phyloP scores from a whole-genome alignment of 2,113 vertebrate species.

The Connochaetes taurinus region DNA sequence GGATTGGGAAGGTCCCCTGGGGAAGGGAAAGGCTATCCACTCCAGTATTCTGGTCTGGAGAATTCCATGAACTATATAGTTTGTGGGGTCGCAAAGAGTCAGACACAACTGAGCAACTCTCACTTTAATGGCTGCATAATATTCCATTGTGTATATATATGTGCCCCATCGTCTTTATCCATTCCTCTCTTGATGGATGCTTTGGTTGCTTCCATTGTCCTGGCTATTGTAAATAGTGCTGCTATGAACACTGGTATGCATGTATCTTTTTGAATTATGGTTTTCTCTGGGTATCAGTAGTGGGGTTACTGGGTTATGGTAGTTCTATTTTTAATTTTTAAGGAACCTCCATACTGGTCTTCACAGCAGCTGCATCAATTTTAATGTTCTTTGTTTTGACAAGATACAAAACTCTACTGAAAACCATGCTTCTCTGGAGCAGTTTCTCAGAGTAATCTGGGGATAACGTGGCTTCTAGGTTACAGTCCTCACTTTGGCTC shows the following conservation, averaged over 20 bases:
- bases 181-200: background rate
- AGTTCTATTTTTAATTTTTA: background rate
- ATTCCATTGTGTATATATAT: background rate
- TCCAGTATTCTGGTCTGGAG: background rate
- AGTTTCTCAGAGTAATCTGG: background rate
- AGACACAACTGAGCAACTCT: background rate
- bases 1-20: background rate
- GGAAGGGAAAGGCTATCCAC: background rate
- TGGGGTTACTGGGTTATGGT: background rate
- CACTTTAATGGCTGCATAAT: background rate
- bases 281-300: background rate
- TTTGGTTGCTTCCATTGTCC: background rate
- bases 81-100: fast-evolving
- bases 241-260: background rate
- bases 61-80: background rate
- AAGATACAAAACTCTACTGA: background rate
- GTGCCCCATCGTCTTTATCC: background rate
- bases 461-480: background rate
- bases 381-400: background rate
- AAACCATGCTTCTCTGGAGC: background rate
- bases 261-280: background rate
- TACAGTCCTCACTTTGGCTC: background rate
- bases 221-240: background rate
- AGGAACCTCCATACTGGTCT: background rate
- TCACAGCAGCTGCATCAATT: background rate